Conservation (phyloP, 2,888 invertebrate species). For the Smittia aterrima region DNA sequence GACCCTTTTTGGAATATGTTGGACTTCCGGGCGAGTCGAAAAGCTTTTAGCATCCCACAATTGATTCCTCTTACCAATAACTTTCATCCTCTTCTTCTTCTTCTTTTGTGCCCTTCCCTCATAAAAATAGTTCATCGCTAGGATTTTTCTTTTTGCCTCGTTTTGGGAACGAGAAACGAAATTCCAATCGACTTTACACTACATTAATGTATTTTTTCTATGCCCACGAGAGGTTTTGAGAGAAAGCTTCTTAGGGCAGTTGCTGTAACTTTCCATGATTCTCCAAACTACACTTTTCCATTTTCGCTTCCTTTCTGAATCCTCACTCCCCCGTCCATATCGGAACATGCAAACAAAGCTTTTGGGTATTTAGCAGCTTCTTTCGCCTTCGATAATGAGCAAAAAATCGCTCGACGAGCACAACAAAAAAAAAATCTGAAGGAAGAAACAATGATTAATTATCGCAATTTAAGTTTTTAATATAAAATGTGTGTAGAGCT, state of each 20-base stretch:
- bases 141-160: no score
- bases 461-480: constrained; percentile 15
- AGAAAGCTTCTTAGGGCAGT: not conserved
- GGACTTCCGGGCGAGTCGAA: not conserved
- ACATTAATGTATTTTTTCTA: constrained; percentile 37
- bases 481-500: not conserved
- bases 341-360: constrained; percentile 23
- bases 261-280: constrained; percentile 1
- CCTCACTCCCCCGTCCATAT: not conserved
- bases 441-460: constrained; percentile 22
- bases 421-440: not conserved
- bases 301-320: no score
- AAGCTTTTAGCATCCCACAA: constrained; percentile 19
- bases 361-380: constrained; percentile 1
- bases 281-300: constrained; percentile 9
- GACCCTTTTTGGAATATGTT: not conserved
- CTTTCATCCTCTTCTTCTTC: not conserved
- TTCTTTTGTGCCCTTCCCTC: not conserved
- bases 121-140: not conserved
- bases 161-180: not conserved
- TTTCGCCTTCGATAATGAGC: constrained; percentile 30
- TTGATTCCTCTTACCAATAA: constrained; percentile 13
- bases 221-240: constrained; percentile 27
- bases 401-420: constrained; percentile 25
- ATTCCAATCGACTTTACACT: constrained; percentile 38